Evolutionary conservation across 2,888 invertebrate genomes (phyloP), one percentile per base, ranked within the genome.

Genomic region (Hermaeophaga mercurialis): DNA sequence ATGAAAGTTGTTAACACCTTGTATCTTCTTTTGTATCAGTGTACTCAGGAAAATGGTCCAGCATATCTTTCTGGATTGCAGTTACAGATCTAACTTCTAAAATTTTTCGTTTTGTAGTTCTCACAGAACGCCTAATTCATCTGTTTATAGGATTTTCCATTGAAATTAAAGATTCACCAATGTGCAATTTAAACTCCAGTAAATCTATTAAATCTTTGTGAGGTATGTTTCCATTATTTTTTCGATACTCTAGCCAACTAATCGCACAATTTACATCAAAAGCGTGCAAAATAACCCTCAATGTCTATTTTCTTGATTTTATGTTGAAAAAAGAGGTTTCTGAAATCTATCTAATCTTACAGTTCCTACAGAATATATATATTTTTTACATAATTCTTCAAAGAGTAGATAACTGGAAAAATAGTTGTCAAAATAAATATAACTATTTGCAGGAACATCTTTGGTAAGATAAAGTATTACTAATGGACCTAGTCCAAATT

Each of bases 161-260:
- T 9, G 36, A 36, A 36, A 36, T 36, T 36, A 17, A 36, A 12
- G 36, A 15, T 36, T 36, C 36, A 36, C 36, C 36, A 36, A 36
- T 36, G 12, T 36, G 36, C 12, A 15, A 36, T 36, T 36, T 36
- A 36, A 28, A 9, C 28, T 28, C n/a, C 28, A 28, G 9, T 28
- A 28, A 28, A 28, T 28, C 28, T 9, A 28, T 28, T 6, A 28
- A 6, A 28, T 9, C 28, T 8, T 28, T 28, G 5, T 5, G 28
- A 28, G 28, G 28, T 28, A 9, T 28, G 28, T 28, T 28, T 8
- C n/a, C n/a, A 28, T 28, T 28, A 9, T 28, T 28, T 28, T 28
- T 28, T 9, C 28, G 28, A 49, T 67, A 66, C 38, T 64, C 65
- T 6, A 66, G 38, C 68, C 69, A 68, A 24, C 61, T 61, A 50